A percentile compares a stretch with the other conserved stretches of the same genome.
phyloP scores from a whole-genome alignment of 2,113 vertebrate genomes.

The Nymphicus hollandicus region DNA sequence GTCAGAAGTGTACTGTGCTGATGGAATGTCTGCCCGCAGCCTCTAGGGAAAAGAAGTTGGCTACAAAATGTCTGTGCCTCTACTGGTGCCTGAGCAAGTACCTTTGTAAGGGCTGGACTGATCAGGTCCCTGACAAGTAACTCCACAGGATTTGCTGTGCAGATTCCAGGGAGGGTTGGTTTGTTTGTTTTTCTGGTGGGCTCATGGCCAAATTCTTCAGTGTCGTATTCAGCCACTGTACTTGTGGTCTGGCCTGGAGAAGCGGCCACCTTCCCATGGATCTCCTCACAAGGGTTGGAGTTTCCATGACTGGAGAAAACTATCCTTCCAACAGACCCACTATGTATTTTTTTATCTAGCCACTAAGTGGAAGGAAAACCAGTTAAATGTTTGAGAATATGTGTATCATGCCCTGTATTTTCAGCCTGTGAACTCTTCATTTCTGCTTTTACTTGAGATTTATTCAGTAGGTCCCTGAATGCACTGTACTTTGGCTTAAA shows the following conservation, averaged over 20 bases:
- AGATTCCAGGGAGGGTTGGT: background rate
- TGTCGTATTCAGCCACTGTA: background rate
- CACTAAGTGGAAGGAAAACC: background rate
- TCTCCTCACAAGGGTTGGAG: background rate
- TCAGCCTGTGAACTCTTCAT: background rate
- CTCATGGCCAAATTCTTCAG: background rate
- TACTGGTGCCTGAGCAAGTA: background rate
- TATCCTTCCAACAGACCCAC: background rate
- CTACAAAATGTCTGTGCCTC: background rate
- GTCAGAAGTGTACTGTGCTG: background rate
- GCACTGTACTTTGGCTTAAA: background rate
- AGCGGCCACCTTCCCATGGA: fast-evolving
- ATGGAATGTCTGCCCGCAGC: fast-evolving
- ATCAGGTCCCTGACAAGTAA: background rate
- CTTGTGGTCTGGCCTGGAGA: background rate
- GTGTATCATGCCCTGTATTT: background rate
- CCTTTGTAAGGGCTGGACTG: background rate
- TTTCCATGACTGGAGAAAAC: background rate
- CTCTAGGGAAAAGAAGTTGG: background rate
- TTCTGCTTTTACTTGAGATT: background rate
- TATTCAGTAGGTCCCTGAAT: background rate
- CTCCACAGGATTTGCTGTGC: background rate
- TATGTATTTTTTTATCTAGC: background rate
- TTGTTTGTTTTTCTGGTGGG: background rate
- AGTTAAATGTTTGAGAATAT: background rate